Evolutionary conservation across 2,797 vertebrate genomes (phyloP).

Genomic region (Scolopax rusticola): DNA sequence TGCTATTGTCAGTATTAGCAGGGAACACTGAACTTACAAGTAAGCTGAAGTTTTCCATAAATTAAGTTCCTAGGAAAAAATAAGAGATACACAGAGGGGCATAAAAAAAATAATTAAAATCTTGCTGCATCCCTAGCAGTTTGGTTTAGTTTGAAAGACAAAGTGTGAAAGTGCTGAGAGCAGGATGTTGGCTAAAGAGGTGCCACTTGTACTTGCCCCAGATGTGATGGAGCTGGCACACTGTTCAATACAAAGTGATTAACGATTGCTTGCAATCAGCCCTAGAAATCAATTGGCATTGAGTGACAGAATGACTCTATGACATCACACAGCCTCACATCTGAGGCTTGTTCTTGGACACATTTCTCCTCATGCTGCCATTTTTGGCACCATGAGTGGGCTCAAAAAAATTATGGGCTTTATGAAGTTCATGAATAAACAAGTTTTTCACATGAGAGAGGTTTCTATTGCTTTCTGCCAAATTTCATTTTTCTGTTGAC

Average conservation of each 20-base stretch:
- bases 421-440: constrained; percentile 43
- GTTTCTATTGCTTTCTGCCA: neutral
- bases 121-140: neutral
- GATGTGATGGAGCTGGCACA: constrained; percentile 52
- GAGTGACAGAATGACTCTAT: constrained; percentile 65
- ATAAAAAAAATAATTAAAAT: neutral
- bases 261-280: constrained; percentile 71
- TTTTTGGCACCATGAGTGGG: neutral
- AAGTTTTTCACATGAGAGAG: constrained; percentile 26
- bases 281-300: constrained; percentile 62
- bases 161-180: constrained; percentile 35
- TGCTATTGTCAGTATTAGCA: neutral
- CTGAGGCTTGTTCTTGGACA: constrained; percentile 29
- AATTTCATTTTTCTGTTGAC: neutral
- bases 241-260: constrained; percentile 68
- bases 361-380: neutral
- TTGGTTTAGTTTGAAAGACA: neutral
- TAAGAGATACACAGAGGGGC: neutral
- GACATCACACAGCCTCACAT: constrained; percentile 52
- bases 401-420: neutral
- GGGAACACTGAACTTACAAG: neutral
- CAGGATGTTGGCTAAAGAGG: constrained; percentile 66
- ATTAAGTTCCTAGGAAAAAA: neutral
- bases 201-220: constrained; percentile 62
- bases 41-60: neutral